Evolutionary conservation across 2,888 invertebrate genomes (phyloP).

Genomic region (Orthonychiurus folsomi): DNA sequence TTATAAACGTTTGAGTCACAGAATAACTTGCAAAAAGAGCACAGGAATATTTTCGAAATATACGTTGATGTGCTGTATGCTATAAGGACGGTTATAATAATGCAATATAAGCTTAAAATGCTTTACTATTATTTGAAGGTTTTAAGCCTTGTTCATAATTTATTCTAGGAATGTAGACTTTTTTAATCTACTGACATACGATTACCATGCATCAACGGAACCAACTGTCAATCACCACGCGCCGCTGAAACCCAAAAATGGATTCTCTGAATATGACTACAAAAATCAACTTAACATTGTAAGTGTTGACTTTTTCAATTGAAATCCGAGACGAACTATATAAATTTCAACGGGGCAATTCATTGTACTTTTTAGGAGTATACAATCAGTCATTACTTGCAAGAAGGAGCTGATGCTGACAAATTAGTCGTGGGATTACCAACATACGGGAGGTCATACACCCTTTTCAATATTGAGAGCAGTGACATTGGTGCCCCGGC

Average conservation of each 20-base stretch:
- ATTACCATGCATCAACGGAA: slow-evolving; percentile 86
- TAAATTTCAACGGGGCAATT: too few species aligned
- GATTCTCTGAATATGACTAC: slow-evolving; percentile 76
- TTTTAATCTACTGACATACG: slow-evolving; percentile 83
- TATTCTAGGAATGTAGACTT: slow-evolving; percentile 83
- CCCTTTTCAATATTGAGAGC: slow-evolving; percentile 74
- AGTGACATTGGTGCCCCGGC: slow-evolving; percentile 76
- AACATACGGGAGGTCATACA: slow-evolving; percentile 75
- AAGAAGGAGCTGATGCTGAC: slow-evolving; percentile 43
- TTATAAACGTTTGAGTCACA: too few species aligned
- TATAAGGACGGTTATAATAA: too few species aligned
- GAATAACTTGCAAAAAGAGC: too few species aligned
- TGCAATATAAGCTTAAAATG: too few species aligned
- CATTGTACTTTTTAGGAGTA: too few species aligned
- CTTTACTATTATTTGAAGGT: too few species aligned
- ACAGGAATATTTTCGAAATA: too few species aligned
- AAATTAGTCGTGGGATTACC: slow-evolving; percentile 46
- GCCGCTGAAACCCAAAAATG: slow-evolving; percentile 67
- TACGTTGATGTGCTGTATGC: too few species aligned
- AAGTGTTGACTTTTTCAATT: slow-evolving; percentile 46
- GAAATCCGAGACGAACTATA: neutral
- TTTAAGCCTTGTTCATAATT: too few species aligned
- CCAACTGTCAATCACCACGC: slow-evolving; percentile 86
- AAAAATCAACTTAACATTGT: slow-evolving; percentile 81
- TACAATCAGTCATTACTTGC: slow-evolving; percentile 44